A percentile compares a stretch with the other conserved stretches of the same genome.
phyloP scores from a whole-genome alignment of 2,797 vertebrate genomes.

The Podargus strigoides region DNA sequence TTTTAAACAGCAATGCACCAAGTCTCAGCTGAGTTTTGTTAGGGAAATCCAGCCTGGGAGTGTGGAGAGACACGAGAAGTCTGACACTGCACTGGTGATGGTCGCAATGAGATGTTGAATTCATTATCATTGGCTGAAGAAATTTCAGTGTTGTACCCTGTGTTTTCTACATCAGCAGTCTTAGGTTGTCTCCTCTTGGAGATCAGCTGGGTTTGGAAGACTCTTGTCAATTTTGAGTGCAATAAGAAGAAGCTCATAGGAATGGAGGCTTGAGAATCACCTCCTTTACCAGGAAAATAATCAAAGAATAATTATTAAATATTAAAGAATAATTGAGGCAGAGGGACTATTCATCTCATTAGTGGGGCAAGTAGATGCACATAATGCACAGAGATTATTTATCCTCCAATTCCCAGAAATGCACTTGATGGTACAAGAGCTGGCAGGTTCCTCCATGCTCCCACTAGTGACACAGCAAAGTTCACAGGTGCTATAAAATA shows the following conservation, averaged over 20 bases:
- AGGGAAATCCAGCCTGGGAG: not conserved
- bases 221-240: not conserved
- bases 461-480: not conserved
- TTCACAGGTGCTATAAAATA: not conserved
- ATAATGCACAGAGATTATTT: not conserved
- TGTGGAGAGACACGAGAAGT: not conserved
- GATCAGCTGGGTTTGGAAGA: not conserved
- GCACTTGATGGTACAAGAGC: not conserved
- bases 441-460: not conserved
- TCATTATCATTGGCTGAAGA: not conserved
- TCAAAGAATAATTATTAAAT: not conserved
- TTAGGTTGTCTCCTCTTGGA: not conserved
- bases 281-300: not conserved
- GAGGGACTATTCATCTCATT: not conserved
- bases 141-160: accelerated
- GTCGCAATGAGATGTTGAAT: accelerated
- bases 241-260: not conserved
- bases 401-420: not conserved
- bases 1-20: accelerated
- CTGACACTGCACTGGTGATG: accelerated
- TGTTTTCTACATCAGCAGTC: not conserved
- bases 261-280: not conserved
- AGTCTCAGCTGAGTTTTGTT: not conserved
- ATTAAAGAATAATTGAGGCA: not conserved
- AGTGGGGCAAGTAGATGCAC: not conserved